Evolutionary conservation across 2,888 invertebrate genomes (phyloP).

Genomic region (Nemoura dubitans): DNA sequence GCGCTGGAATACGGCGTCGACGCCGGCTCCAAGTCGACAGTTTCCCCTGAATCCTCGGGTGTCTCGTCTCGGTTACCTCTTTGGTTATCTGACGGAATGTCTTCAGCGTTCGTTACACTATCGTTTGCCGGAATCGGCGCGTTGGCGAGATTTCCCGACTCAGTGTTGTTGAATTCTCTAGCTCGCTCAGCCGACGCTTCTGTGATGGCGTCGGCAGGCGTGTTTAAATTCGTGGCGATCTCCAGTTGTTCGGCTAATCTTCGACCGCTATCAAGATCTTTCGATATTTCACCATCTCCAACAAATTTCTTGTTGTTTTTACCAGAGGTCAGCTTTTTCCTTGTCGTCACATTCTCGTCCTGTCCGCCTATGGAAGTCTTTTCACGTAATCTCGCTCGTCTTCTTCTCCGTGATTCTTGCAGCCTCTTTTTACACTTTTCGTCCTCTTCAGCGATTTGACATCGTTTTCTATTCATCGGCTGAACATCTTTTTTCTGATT

Average conservation of each 20-base stretch:
- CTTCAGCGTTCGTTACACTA: background rate
- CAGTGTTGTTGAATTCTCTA: too few species aligned
- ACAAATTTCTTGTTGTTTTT: constrained; percentile 34
- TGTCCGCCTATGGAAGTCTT: background rate
- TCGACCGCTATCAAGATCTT: constrained; percentile 16
- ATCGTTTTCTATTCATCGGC: constrained; percentile 58
- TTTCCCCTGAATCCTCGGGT: background rate
- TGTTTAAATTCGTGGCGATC: constrained; percentile 24
- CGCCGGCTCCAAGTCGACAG: background rate
- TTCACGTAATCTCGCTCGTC: constrained; percentile 21
- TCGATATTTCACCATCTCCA: constrained; percentile 27
- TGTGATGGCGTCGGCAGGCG: constrained; percentile 46
- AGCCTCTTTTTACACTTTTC: constrained; percentile 48
- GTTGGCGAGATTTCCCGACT: constrained; percentile 1
- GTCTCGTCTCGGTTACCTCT: background rate
- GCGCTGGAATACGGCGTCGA: background rate
- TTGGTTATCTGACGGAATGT: constrained; percentile 7
- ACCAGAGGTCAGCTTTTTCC: constrained; percentile 17
- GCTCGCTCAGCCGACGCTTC: constrained; percentile 50
- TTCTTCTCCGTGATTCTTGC: constrained; percentile 46
- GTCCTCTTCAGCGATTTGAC: constrained; percentile 60
- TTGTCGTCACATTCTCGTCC: constrained; percentile 28
- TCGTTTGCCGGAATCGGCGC: background rate
- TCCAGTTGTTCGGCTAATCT: background rate
- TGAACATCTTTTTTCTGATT: constrained; percentile 58